Base-by-base conservation (phyloP, 2,888 invertebrate species). In the Graphium colonna region DNA sequence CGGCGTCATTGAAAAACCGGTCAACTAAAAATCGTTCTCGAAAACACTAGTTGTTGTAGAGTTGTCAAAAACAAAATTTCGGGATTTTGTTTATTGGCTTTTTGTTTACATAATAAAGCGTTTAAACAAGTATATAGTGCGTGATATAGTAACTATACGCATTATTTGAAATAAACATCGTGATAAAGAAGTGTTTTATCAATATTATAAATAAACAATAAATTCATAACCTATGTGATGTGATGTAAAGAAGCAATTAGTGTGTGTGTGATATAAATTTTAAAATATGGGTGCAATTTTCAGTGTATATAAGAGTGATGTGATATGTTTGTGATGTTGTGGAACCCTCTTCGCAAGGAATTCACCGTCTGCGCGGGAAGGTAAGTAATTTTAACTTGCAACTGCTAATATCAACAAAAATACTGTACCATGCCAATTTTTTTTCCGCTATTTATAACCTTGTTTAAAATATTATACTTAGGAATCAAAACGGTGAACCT, bases 21-120 rank as follows among this genome's bases (percentile, higher is more conserved):
- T 45, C 40, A 47, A 26, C 21, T 31, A 50, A 33, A 47, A 38
- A 21, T 21, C 33, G 40, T 36, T 12, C 17, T 63, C 62, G 36
- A 36, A 12, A 13, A 36, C 36, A 61, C 63, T 65, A 63, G 63
- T 64, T 67, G 65, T 64, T 64, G 56, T 64, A 60, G 55, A 60
- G 47, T 59, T 64, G 64, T 63, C 63, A 67, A 65, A 60, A 61
- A 56, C 55, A 55, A 45, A 49, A 45, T 54, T 53, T 46, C n/a
- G 45, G 40, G 10, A 55, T 56, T 51, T 57, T 53, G 51, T 64
- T 56, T 62, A 55, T 51, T 21, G n/a, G n/a, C 10, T 40, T 49
- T 16, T 7, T 16, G 33, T 42, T 36, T 16, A 40, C 18, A 16
- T 9, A 28, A 40, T 28, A 40, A 15, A 1, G n/a, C 9, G 12